These are phyloP conservation scores for Anagrus nilaparvatae DNA, from an alignment of 1,140 invertebrate genomes.

Conservation along the genomic window DNA sequence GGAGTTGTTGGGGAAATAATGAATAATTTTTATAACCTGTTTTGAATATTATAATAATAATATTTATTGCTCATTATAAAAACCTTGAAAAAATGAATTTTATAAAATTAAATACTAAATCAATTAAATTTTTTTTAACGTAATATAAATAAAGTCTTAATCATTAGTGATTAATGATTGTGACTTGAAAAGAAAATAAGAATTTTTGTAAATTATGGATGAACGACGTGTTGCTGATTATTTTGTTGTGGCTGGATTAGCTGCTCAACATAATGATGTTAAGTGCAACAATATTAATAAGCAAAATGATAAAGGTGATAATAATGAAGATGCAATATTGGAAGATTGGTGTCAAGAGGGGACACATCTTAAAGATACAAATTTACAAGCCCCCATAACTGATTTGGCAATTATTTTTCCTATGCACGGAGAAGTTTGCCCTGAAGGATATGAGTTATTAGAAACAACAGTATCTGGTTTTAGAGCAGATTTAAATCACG, in stretches of 20 bases:
- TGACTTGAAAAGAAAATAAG: slow-evolving; percentile 8
- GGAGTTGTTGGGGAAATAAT: no score
- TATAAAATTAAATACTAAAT: no score
- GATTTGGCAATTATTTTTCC: slow-evolving; percentile 90
- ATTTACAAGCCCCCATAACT: slow-evolving; percentile 81
- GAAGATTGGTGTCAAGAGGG: slow-evolving; percentile 72
- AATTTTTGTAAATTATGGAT: slow-evolving; percentile 53
- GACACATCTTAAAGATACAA: slow-evolving; percentile 62
- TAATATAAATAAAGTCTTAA: no score
- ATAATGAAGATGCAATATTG: slow-evolving; percentile 44
- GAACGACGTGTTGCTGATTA: slow-evolving; percentile 82
- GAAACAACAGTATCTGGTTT: slow-evolving; percentile 77
- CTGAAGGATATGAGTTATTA: slow-evolving; percentile 71
- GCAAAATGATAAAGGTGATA: slow-evolving; percentile 18
- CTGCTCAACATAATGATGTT: slow-evolving; percentile 50
- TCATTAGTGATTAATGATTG: slow-evolving; percentile 11
- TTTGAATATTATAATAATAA: no score
- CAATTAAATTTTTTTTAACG: no score
- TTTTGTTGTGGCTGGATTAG: slow-evolving; percentile 94
- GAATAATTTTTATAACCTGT: no score
- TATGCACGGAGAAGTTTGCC: slow-evolving; percentile 72
- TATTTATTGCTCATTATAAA: no score
- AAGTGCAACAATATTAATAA: no score
- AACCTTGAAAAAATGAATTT: no score
- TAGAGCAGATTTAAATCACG: slow-evolving; percentile 93